These are phyloP conservation scores for Eilema caniola DNA, from an alignment of 2,888 invertebrate genomes.

Conservation along the genomic window DNA sequence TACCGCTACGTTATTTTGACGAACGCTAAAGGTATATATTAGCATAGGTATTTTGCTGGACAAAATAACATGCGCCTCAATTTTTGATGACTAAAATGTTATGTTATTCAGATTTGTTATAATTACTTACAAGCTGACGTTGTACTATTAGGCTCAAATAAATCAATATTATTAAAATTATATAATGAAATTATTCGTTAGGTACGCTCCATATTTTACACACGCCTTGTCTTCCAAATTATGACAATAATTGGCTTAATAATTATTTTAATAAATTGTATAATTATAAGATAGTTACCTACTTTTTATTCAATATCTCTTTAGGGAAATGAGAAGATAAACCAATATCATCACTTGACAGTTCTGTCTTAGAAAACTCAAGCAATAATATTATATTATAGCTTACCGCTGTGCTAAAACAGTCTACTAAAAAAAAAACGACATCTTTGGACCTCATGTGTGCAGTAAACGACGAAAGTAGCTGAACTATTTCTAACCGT, in stretches of 20 bases:
- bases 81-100: too few species aligned
- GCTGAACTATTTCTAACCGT: too few species aligned
- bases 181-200: not conserved
- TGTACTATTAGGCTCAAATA: not conserved
- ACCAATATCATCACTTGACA: not conserved
- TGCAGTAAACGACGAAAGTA: too few species aligned
- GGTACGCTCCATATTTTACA: not conserved
- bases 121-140: not conserved
- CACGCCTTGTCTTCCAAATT: constrained; percentile 62
- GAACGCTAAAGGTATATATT: not conserved
- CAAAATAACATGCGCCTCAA: too few species aligned
- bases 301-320: not conserved
- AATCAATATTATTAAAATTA: not conserved
- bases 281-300: not conserved
- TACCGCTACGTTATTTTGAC: not conserved
- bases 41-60: not conserved
- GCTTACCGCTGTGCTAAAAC: too few species aligned
- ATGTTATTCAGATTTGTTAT: too few species aligned
- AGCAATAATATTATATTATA: too few species aligned
- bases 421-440: too few species aligned
- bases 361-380: not conserved
- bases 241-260: constrained; percentile 60
- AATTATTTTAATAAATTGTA: constrained; percentile 20
- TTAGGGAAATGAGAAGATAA: not conserved
- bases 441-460: too few species aligned